Evolutionary conservation across 2,797 vertebrate genomes (phyloP).

Genomic region (Rhadinocentrus ornatus): DNA sequence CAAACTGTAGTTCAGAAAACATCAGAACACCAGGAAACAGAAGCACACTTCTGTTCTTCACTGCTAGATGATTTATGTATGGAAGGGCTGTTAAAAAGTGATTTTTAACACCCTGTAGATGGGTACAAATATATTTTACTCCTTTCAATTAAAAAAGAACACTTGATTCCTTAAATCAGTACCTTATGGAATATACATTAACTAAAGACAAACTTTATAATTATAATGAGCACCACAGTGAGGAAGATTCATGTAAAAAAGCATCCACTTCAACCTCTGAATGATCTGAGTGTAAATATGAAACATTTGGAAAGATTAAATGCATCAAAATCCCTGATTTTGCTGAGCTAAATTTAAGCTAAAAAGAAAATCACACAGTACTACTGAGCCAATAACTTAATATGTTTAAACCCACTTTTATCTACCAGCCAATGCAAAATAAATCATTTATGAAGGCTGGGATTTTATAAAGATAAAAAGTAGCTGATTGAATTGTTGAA

Average conservation of each 20-base stretch:
- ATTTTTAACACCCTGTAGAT: not conserved
- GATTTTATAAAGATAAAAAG: not conserved
- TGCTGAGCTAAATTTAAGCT: too few relatives aligned
- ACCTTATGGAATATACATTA: too few relatives aligned
- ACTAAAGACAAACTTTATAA: not conserved
- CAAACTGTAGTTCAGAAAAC: not conserved
- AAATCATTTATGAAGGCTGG: not conserved
- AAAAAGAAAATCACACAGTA: not conserved
- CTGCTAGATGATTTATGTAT: not conserved
- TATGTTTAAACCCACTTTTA: not conserved
- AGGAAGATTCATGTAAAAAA: not conserved
- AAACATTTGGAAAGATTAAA: not conserved
- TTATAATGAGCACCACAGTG: not conserved
- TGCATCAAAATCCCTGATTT: not conserved
- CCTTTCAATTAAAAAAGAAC: not conserved
- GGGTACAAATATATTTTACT: not conserved
- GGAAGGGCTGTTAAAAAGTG: not conserved
- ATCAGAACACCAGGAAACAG: not conserved
- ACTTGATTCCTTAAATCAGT: not conserved
- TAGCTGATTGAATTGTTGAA: conserved; percentile 5
- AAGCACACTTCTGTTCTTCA: not conserved
- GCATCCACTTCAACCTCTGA: not conserved
- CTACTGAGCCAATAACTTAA: not conserved
- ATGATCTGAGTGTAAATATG: not conserved
- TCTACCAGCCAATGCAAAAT: too few relatives aligned